Conservation (phyloP, 2,888 invertebrate genomes). For the Rhagophthalmus giganteus region DNA sequence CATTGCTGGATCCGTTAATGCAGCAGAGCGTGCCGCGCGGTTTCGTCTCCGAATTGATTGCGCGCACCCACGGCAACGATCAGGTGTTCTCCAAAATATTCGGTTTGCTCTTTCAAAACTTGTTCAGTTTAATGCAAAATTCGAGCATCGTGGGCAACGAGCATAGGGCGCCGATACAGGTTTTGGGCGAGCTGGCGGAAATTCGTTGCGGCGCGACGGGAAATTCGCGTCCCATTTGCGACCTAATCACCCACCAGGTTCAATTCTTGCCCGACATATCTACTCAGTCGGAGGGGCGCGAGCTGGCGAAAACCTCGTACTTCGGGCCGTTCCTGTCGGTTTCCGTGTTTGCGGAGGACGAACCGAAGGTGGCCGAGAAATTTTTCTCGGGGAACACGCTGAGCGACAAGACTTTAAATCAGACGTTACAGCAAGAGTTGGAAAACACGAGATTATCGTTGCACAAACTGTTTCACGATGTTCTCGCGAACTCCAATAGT, state of each 20-base stretch:
- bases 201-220: constrained; percentile 63
- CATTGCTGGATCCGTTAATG: constrained; percentile 69
- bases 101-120: constrained; percentile 68
- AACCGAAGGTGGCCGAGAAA: constrained; percentile 83
- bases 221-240: constrained; percentile 73
- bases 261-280: constrained; percentile 76
- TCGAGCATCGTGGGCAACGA: constrained; percentile 71
- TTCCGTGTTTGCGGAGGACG: constrained; percentile 92
- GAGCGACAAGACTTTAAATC: constrained; percentile 67
- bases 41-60: constrained; percentile 65
- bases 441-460: constrained; percentile 76
- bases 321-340: constrained; percentile 91
- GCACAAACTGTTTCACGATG: constrained; percentile 80
- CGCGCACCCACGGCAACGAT: constrained; percentile 59
- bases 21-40: constrained; percentile 74
- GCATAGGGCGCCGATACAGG: constrained; percentile 62
- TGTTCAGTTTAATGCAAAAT: constrained; percentile 69
- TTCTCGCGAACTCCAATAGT: constrained; percentile 80
- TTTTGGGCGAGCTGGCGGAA: constrained; percentile 77
- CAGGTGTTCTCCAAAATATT: constrained; percentile 64
- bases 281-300: constrained; percentile 72
- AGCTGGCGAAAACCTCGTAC: constrained; percentile 81
- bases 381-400: constrained; percentile 61
- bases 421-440: constrained; percentile 76
- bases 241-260: constrained; percentile 64